phyloP scores from a whole-genome alignment of 2,888 invertebrate genomes.

The Toxonevra muliebris region DNA sequence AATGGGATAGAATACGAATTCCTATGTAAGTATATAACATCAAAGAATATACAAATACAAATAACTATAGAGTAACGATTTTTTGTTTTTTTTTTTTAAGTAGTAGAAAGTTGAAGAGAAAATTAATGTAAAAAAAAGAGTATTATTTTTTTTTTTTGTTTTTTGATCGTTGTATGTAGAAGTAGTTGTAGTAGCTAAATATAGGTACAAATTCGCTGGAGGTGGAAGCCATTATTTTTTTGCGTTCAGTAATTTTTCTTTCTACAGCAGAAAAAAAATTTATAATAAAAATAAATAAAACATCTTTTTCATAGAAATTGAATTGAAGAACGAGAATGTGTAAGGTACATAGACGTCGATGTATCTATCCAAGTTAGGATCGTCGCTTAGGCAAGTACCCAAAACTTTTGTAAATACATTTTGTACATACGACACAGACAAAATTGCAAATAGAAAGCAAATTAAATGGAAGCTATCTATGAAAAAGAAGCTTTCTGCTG shows the following conservation, averaged over 20 bases:
- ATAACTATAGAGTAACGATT: too few species aligned
- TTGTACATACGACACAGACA: too few species aligned
- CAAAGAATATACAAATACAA: too few species aligned
- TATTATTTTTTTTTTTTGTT: background rate
- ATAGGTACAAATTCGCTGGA: slow-evolving; percentile 2
- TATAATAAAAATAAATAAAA: slow-evolving; percentile 31
- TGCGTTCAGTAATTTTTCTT: slow-evolving; percentile 20
- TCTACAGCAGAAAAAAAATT: slow-evolving; percentile 28
- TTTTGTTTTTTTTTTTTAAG: too few species aligned
- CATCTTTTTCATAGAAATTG: slow-evolving; percentile 36
- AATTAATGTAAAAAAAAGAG: background rate
- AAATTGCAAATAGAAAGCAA: too few species aligned
- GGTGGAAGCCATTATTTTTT: slow-evolving; percentile 38
- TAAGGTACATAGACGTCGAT: too few species aligned
- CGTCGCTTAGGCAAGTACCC: too few species aligned
- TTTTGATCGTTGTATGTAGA: slow-evolving; percentile 4
- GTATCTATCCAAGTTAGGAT: too few species aligned
- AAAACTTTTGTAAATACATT: too few species aligned
- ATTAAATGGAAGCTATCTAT: slow-evolving; percentile 34
- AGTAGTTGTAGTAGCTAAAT: slow-evolving; percentile 9
- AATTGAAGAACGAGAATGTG: slow-evolving; percentile 10
- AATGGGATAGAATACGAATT: background rate
- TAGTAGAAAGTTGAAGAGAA: too few species aligned
- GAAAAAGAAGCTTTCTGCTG: slow-evolving; percentile 60
- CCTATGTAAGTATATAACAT: too few species aligned